Evolutionary conservation across 2,113 vertebrate species (phyloP).

Genomic region (Danionella cerebrum): DNA sequence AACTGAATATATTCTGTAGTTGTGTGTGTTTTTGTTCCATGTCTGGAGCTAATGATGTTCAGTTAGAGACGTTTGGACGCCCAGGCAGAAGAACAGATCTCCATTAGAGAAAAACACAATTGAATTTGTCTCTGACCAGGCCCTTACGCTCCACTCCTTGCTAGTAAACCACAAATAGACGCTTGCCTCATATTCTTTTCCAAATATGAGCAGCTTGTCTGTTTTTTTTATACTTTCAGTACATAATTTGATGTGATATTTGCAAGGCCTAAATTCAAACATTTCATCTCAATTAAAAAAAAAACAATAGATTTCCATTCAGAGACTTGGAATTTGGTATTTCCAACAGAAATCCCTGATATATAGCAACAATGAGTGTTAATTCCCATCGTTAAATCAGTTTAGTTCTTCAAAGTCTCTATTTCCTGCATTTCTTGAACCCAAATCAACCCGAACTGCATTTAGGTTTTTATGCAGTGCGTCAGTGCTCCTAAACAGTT

Average conservation of each 20-base stretch:
- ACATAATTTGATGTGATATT: not conserved
- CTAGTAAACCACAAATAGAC: slow-evolving; percentile 22
- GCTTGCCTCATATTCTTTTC: slow-evolving; percentile 21
- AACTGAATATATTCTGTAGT: not conserved
- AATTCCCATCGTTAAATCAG: too few relatives aligned
- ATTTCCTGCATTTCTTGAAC: too few relatives aligned
- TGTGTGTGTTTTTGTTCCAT: slow-evolving; percentile 16
- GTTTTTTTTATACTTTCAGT: slow-evolving; percentile 2
- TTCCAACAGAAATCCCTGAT: too few relatives aligned
- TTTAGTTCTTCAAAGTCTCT: too few relatives aligned
- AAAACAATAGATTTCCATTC: too few relatives aligned
- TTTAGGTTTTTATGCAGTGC: too few relatives aligned
- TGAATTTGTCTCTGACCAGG: slow-evolving; percentile 50
- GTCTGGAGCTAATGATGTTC: slow-evolving; percentile 49
- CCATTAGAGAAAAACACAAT: slow-evolving; percentile 62
- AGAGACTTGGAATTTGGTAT: too few relatives aligned
- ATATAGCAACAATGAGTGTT: too few relatives aligned
- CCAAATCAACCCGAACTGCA: too few relatives aligned
- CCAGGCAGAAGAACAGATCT: slow-evolving; percentile 49
- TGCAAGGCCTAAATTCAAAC: too few relatives aligned
- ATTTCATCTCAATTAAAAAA: too few relatives aligned
- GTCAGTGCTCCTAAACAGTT: too few relatives aligned
- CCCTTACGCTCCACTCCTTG: slow-evolving; percentile 42
- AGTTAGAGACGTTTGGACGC: slow-evolving; percentile 54
- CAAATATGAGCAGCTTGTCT: not conserved